A percentile compares a stretch with the other conserved stretches of the same genome.
phyloP scores from a whole-genome alignment of 2,797 vertebrate species.

The Sibirionetta formosa region DNA sequence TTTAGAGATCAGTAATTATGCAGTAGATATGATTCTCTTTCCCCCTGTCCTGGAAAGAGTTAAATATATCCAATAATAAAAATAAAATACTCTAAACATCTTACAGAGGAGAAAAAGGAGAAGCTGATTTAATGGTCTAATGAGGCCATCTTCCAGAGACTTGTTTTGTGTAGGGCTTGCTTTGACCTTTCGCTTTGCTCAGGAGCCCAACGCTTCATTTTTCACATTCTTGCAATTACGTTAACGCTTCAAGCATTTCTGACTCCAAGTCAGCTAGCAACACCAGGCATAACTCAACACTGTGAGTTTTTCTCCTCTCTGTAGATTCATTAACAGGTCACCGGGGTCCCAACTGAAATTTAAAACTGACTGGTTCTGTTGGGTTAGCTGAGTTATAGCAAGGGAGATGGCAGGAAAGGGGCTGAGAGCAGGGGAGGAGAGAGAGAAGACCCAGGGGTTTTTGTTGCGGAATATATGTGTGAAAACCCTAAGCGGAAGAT shows the following conservation, averaged over 20 bases:
- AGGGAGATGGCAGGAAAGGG: conserved; percentile 79
- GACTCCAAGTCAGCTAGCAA: conserved; percentile 93
- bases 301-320: conserved; percentile 87
- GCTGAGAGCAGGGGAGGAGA: conserved; percentile 65
- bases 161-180: conserved; percentile 95
- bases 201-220: conserved; percentile 97
- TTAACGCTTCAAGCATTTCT: conserved; percentile 99
- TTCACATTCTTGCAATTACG: conserved; percentile 99
- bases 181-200: conserved; percentile 96
- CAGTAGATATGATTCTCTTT: conserved; percentile 66
- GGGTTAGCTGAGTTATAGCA: conserved; percentile 85
- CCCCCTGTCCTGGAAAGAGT: conserved; percentile 73
- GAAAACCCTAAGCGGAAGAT: conserved; percentile 71
- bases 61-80: conserved; percentile 74
- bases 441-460: conserved; percentile 74
- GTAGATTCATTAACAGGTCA: conserved; percentile 90
- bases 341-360: conserved; percentile 86
- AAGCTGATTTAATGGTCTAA: conserved; percentile 93
- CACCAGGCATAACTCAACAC: conserved; percentile 91
- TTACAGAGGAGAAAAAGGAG: conserved; percentile 76
- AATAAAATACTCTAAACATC: conserved; percentile 69
- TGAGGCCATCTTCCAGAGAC: conserved; percentile 96
- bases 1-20: conserved; percentile 39
- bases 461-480: conserved; percentile 70
- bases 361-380: conserved; percentile 88